Evolutionary conservation across 1,140 invertebrate genomes (phyloP), one percentile per base, ranked within the genome.

Genomic region (Papilio machaon): DNA sequence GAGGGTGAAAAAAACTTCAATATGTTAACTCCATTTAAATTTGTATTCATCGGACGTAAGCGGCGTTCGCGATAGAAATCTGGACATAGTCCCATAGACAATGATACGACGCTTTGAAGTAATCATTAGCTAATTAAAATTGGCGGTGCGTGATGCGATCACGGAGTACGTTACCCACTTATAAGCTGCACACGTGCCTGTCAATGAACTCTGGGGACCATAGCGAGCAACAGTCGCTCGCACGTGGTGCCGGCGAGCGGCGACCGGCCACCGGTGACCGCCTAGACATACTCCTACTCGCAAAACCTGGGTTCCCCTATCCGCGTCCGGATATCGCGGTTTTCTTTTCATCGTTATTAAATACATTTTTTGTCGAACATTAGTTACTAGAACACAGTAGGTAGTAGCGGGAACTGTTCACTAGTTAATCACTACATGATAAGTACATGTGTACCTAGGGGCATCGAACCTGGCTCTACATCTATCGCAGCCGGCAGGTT

Each of bases 91-190:
- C 85, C 82, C 83, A 88, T 85, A 87, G 89, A 91, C 91, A 90
- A 91, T 91, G 87, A 88, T 87, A 88, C 85, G 83, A 84, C 82
- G 84, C 85, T 85, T 90, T 83, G 82, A 87, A 89, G 83, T 88
- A 88, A 94, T 93, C 91, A 90, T 90, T 90, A 86, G 86, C 91
- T 94, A 94, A 93, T 94, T 94, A 94, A 93, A 92, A 94, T 93
- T 94, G 92, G 91, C 89, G 85, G 83, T 94, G 91, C 93, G 91
- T 92, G 89, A 92, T 87, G 83, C 90, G 91, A 92, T 88, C 89
- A 89, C 85, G 85, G 87, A 91, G 85, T 90, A 87, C 86, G 89
- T 91, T 92, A 92, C 87, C 87, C 88, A 91, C 89, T 90, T 91
- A 91, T 90, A 94, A 90, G 88, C 92, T 90, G 88, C 91, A 92